A percentile compares a stretch with the other conserved stretches of the same genome.
Evolutionary conservation across 1,140 invertebrate species (phyloP).

Genomic region (Thaumatotibia leucotreta): DNA sequence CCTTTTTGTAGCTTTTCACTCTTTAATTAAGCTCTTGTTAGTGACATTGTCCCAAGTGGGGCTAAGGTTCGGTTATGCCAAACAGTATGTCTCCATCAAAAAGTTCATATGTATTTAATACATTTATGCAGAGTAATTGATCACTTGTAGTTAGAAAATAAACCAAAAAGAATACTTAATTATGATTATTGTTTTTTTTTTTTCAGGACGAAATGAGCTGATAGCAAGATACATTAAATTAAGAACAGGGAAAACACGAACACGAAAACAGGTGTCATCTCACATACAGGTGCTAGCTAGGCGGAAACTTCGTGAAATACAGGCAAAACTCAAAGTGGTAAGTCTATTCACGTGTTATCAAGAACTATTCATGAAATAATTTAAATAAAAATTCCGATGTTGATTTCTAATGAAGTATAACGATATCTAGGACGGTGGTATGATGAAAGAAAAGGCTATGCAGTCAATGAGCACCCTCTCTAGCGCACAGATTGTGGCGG

Average conservation of each 20-base stretch:
- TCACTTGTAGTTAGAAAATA: too few relatives aligned
- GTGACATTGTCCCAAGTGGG: too few relatives aligned
- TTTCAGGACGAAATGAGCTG: slow-evolving; percentile 98
- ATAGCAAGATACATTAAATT: slow-evolving; percentile 99
- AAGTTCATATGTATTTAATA: too few relatives aligned
- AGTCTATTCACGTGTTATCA: slow-evolving; percentile 63
- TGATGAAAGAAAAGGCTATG: slow-evolving; percentile 95
- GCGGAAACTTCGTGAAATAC: slow-evolving; percentile 97
- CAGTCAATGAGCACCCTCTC: slow-evolving; percentile 98
- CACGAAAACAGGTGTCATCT: slow-evolving; percentile 99
- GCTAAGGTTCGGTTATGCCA: too few relatives aligned
- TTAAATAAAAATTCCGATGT: neutral
- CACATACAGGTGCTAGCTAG: slow-evolving; percentile 99
- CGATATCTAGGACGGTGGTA: slow-evolving; percentile 85
- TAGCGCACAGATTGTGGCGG: slow-evolving; percentile 97
- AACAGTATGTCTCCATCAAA: too few relatives aligned
- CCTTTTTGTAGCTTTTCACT: too few relatives aligned
- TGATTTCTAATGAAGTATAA: slow-evolving; percentile 18
- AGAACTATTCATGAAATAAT: neutral
- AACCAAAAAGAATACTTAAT: too few relatives aligned
- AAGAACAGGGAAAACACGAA: slow-evolving; percentile 98
- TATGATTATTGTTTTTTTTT: slow-evolving; percentile 20
- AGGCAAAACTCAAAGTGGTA: slow-evolving; percentile 97
- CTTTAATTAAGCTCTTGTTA: too few relatives aligned
- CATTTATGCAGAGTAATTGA: too few relatives aligned